Conservation (phyloP, 2,888 invertebrate genomes). For the Sericinus montela region DNA sequence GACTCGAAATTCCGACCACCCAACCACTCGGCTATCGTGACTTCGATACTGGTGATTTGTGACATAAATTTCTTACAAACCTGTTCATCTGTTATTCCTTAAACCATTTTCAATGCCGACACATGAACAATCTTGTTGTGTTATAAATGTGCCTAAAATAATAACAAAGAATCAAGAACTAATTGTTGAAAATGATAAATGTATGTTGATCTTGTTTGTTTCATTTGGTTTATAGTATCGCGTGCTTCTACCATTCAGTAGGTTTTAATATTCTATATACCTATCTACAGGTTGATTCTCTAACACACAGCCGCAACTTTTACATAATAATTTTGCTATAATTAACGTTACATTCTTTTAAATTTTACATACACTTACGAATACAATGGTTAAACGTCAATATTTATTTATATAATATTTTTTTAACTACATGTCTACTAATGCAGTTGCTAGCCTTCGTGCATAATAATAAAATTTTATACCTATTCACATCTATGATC, state of each 20-base stretch:
- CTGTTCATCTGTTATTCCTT: no score
- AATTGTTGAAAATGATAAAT: not conserved
- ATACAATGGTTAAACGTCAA: constrained; percentile 31
- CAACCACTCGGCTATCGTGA: no score
- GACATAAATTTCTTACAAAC: no score
- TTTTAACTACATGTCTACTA: constrained; percentile 42
- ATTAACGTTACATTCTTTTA: constrained; percentile 31
- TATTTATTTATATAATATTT: constrained; percentile 27
- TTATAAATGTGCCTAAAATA: no score
- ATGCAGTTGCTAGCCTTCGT: constrained; percentile 48
- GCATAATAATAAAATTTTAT: constrained; percentile 35
- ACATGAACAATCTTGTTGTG: no score
- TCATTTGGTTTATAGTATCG: not conserved
- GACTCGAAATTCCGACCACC: no score
- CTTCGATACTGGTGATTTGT: no score
- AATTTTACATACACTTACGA: constrained; percentile 28
- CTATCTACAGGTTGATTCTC: constrained; percentile 52
- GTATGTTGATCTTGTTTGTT: constrained; percentile 21
- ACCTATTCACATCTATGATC: constrained; percentile 37
- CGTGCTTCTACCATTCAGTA: constrained; percentile 34
- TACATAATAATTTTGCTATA: constrained; percentile 33
- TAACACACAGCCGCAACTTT: constrained; percentile 57
- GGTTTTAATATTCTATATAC: constrained; percentile 32
- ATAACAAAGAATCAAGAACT: no score
- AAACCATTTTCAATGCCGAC: no score